Base-by-base conservation (phyloP, 2,113 vertebrate genomes). In the Cheirogaleus medius region DNA sequence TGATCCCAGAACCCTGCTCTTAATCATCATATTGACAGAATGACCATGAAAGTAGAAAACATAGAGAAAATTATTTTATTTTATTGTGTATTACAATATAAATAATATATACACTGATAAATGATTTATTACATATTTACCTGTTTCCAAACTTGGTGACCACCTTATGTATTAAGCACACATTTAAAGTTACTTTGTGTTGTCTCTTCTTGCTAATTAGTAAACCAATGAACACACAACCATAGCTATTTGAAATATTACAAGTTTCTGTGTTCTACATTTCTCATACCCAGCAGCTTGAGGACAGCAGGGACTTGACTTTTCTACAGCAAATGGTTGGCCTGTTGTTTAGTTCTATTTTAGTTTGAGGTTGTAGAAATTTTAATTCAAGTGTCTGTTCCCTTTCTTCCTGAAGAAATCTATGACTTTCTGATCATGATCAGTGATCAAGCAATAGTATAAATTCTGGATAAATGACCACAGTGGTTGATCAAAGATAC, bases 151-250 rank as follows among this genome's bases (percentile, higher is more conserved):
- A 71, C 25, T 60, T 84, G 20, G 49, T 90, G 7, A 84, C 66
- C 39, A 81, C 13, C 23, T 47, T 77, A 42, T 56, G 23, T 73
- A 73, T 42, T 84, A 85, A 92, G 39, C 20, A 87, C 8, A 6
- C 39, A 85, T 78, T 96, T 90, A 83, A 73, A 88, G 78, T 94
- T 81, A 71, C 69, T 92, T 87, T 73, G 34, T 92, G 5, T 91
- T 90, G 18, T 90, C 11, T 74, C 14, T 71, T 77, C n/a, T 73
- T 95, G 44, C 11, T 95, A 13, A 58, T 82, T 83, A 80, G 27
- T 87, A 90, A 80, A 68, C 29, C 69, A 58, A 0, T 11, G 27
- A 95, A 80, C 27, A 78, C 25, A 60, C 4, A 64, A 42, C 47
- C 49, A 56, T 34, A 52, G 11, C 37, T 86, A 3, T 56, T 83